Evolutionary conservation across 2,888 invertebrate species (phyloP), one percentile per base, ranked within the genome.

Genomic region (Phyllotreta cruciferae): DNA sequence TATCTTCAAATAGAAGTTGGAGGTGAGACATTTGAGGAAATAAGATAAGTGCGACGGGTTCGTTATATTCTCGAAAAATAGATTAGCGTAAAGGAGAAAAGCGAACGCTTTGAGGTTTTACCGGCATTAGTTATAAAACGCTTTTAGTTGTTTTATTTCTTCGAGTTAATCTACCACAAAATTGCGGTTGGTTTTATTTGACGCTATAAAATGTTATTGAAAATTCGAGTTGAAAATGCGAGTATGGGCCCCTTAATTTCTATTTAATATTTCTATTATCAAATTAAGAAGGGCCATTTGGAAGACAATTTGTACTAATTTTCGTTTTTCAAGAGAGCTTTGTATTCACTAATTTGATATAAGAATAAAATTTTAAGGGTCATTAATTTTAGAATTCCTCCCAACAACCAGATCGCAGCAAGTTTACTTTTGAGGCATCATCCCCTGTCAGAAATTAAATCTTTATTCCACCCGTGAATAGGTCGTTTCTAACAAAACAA

Each of bases 321-420:
- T 52, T 44, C 44, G 36, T 41, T 39, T n/a, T 57, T 39, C 57
- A 61, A 64, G 57, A 57, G 58, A 52, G 54, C 60, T 62, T 54
- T 64, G 64, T 56, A 56, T 65, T 62, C 42, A 13, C 42, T 61
- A 60, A 60, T 64, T 65, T 53, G 57, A 66, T 56, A 71, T 69
- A 69, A 72, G 68, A 67, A 66, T 66, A 67, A 68, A 68, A 69
- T 71, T 71, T 71, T 63, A 70, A 69, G 71, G 69, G 66, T 70
- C 73, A 73, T 73, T 73, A 71, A 69, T 68, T 67, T 66, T 65
- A 62, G 64, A 71, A 70, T 69, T 71, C 69, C 66, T 56, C 56
- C 37, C 52, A 64, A 60, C 64, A 64, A 68, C 67, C 70, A 60
- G 58, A 67, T 71, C 73, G 69, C 68, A 71, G 37, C 71, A 71